Percentiles rank a stretch among this genome's conserved stretches.
Evolutionary conservation across 1,140 invertebrate genomes (phyloP).

Genomic region (Cherax quadricarinatus): DNA sequence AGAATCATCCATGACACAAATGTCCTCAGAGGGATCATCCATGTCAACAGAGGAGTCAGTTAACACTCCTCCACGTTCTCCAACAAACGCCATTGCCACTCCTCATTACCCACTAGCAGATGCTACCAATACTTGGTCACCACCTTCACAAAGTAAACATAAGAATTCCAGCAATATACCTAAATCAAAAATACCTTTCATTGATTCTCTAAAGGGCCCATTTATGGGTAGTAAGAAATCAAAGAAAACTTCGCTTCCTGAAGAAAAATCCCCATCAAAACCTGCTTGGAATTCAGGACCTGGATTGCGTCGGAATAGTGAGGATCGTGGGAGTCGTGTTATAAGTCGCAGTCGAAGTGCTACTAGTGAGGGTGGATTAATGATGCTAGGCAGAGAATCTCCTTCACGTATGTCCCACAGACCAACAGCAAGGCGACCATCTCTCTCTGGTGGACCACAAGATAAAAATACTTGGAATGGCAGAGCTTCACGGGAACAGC

Average conservation of each 20-base stretch:
- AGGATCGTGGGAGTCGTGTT: conserved; percentile 61
- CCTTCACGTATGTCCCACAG: conserved; percentile 50
- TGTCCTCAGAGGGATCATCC: conserved; percentile 72
- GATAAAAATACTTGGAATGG: conserved; percentile 71
- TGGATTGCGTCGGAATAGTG: conserved; percentile 57
- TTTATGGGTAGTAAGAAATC: conserved; percentile 60
- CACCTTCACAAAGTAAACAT: conserved; percentile 47
- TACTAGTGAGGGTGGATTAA: conserved; percentile 70
- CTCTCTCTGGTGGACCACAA: conserved; percentile 14
- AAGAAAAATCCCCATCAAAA: conserved; percentile 46
- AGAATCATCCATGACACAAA: conserved; percentile 74
- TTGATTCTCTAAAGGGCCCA: conserved; percentile 43
- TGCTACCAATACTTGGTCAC: conserved; percentile 59
- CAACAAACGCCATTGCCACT: conserved; percentile 48
- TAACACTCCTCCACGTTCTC: conserved; percentile 57
- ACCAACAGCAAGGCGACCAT: conserved; percentile 37
- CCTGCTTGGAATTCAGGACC: conserved; percentile 69
- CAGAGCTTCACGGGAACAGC: conserved; percentile 49
- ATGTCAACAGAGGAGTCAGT: conserved; percentile 70
- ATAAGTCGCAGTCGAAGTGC: conserved; percentile 71
- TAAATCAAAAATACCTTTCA: conserved; percentile 56
- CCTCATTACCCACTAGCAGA: conserved; percentile 39
- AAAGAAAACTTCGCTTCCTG: conserved; percentile 56
- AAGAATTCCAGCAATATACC: conserved; percentile 35
- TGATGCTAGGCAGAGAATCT: conserved; percentile 62